Evolutionary conservation across 2,797 vertebrate genomes (phyloP).

Genomic region (Epinephelus malabaricus): DNA sequence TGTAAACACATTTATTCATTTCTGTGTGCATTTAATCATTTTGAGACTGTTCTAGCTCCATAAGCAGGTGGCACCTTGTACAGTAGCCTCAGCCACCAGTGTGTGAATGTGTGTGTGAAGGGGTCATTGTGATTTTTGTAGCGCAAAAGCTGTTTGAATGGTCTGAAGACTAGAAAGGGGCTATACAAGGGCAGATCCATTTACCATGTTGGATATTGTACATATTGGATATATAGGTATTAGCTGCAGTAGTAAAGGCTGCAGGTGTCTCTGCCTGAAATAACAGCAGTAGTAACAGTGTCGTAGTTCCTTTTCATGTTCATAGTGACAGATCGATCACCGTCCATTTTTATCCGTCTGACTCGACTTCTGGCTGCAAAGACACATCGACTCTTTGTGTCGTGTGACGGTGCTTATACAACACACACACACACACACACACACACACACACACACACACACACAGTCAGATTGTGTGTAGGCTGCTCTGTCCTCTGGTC

Average conservation of each 20-base stretch:
- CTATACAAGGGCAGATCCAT: too few species aligned
- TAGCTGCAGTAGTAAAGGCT: not conserved
- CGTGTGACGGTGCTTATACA: not conserved
- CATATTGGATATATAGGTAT: too few species aligned
- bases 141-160: too few species aligned
- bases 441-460: slow-evolving; percentile 27
- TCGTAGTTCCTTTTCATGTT: not conserved
- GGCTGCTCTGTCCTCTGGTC: slow-evolving; percentile 45
- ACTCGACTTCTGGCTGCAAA: slow-evolving; percentile 28
- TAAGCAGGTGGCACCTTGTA: too few species aligned
- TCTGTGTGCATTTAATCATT: too few species aligned
- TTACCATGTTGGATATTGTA: too few species aligned
- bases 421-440: slow-evolving; percentile 8
- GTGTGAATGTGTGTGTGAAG: too few species aligned
- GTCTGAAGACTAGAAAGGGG: too few species aligned
- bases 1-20: too few species aligned
- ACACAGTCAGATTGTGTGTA: slow-evolving; percentile 51
- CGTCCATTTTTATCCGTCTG: slow-evolving; percentile 21
- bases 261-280: slow-evolving; percentile 1
- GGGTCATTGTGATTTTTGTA: too few species aligned
- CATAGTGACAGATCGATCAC: not conserved
- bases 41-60: too few species aligned
- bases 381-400: not conserved
- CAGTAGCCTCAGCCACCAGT: too few species aligned
- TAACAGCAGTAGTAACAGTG: slow-evolving; percentile 1